Evolutionary conservation across 2,888 invertebrate species (phyloP).

Genomic region (Doris montereyensis): DNA sequence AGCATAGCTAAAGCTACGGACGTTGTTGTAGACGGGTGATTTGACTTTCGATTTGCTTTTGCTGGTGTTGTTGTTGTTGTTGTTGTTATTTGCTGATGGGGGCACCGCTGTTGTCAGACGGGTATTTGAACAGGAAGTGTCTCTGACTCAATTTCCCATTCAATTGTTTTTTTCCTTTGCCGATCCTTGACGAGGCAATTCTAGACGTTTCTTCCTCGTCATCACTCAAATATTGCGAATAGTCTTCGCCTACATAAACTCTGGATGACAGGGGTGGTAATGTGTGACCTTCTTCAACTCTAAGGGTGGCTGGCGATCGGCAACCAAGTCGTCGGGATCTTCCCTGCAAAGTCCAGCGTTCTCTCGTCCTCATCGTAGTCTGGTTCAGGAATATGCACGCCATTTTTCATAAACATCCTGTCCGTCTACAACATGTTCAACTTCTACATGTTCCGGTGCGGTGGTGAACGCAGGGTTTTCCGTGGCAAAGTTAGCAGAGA

Average conservation of each 20-base stretch:
- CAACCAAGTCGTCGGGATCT: conserved; percentile 26
- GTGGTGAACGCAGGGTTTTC: conserved; percentile 28
- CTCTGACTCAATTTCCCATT: background rate
- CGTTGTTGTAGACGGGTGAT: conserved; percentile 25
- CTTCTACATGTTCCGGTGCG: conserved; percentile 5
- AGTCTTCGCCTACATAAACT: conserved; percentile 46
- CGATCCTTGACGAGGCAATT: background rate
- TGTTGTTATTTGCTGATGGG: no score
- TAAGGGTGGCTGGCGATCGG: no score
- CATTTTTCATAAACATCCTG: background rate
- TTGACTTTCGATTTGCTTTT: conserved; percentile 22
- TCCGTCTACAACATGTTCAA: background rate
- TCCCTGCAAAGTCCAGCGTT: conserved; percentile 46
- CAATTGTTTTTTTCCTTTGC: background rate
- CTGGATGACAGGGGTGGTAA: no score
- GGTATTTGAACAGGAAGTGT: background rate
- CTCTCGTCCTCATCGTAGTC: conserved; percentile 50
- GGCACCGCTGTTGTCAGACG: background rate
- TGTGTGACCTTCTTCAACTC: no score
- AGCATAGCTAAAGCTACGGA: conserved; percentile 47
- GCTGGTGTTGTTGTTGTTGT: no score
- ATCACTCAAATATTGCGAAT: conserved; percentile 47
- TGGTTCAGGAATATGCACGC: conserved; percentile 45
- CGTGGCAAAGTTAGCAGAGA: conserved; percentile 8
- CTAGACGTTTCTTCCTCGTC: conserved; percentile 43